phyloP scores from a whole-genome alignment of 2,797 vertebrate genomes.

The Hippopotamyrus pictus region DNA sequence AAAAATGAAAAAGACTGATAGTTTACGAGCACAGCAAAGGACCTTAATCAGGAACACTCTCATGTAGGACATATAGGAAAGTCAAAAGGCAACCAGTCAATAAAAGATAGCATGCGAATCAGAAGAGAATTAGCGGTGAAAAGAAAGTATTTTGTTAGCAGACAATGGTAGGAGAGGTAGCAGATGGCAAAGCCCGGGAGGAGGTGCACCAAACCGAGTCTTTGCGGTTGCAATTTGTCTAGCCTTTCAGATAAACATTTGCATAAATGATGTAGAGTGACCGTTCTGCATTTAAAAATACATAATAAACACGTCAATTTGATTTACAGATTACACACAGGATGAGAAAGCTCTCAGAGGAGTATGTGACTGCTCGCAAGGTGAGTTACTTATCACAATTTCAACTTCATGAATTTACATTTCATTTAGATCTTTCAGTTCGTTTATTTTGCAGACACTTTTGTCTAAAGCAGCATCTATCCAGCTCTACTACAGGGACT shows the following conservation, averaged over 20 bases:
- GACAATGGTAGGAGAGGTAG: not conserved
- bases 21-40: not conserved
- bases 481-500: not conserved
- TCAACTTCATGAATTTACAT: not conserved
- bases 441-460: not conserved
- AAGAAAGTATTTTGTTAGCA: not conserved
- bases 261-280: not conserved
- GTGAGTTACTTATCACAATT: constrained; percentile 51
- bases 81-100: not conserved
- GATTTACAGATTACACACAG: constrained; percentile 82
- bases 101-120: not conserved
- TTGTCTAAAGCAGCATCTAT: not conserved
- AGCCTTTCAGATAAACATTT: not conserved
- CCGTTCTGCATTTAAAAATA: not conserved
- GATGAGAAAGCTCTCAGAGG: constrained; percentile 91
- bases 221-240: not conserved
- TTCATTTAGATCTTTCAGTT: not conserved
- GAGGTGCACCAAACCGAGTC: not conserved
- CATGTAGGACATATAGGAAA: not conserved
- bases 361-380: constrained; percentile 82
- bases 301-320: not conserved
- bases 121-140: not conserved
- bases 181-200: not conserved
- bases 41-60: not conserved
- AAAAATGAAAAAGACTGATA: not conserved